Evolutionary conservation across 2,113 vertebrate genomes (phyloP).

Genomic region (Indicator maculatus): DNA sequence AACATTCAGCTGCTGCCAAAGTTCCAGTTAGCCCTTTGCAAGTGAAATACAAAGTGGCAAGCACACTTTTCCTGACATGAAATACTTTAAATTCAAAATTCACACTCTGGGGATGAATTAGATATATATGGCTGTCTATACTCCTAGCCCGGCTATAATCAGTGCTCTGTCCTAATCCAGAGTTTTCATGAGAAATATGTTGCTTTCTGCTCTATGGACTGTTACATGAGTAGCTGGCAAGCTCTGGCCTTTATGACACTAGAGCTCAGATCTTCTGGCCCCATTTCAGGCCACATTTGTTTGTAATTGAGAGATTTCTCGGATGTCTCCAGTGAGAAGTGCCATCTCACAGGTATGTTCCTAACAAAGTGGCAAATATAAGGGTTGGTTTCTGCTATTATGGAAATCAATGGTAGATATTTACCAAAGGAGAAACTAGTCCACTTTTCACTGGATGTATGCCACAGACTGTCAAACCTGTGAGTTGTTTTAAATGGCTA

Average conservation of each 20-base stretch:
- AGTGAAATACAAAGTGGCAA: neutral
- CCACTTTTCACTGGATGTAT: neutral
- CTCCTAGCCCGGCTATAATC: neutral
- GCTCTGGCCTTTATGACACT: neutral
- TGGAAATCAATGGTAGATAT: neutral
- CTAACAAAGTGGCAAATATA: neutral
- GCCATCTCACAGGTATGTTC: neutral
- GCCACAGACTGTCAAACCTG: neutral
- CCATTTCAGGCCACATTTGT: neutral
- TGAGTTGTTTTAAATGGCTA: neutral
- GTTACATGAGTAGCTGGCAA: neutral
- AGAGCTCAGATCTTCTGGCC: neutral
- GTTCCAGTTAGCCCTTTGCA: neutral
- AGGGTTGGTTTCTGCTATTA: neutral
- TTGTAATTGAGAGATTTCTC: neutral
- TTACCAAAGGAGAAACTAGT: neutral
- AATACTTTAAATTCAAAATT: neutral
- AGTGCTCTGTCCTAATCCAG: neutral
- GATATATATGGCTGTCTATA: neutral
- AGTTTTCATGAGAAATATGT: neutral
- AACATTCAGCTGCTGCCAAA: neutral
- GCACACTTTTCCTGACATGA: neutral
- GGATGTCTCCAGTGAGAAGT: neutral
- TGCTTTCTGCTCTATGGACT: neutral
- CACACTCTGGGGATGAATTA: neutral